A percentile compares a stretch with the other conserved stretches of the same genome.
Evolutionary conservation across 2,113 vertebrate species (phyloP).

Genomic region (Ochotona princeps): DNA sequence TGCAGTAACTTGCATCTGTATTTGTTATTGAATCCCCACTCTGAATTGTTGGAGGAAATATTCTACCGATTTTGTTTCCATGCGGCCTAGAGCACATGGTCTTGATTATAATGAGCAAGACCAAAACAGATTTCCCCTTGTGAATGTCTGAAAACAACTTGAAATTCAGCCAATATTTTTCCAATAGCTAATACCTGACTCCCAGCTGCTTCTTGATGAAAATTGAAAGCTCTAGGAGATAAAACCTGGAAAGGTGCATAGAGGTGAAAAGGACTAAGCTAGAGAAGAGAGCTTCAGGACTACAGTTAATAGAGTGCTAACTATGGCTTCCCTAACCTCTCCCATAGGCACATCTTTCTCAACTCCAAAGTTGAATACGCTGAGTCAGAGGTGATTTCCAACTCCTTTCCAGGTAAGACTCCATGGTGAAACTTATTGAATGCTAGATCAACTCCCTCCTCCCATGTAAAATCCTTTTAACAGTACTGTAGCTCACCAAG

Average conservation of each 20-base stretch:
- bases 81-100: conserved; percentile 78
- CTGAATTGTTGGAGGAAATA: conserved; percentile 85
- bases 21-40: conserved; percentile 82
- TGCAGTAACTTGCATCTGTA: conserved; percentile 80
- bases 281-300: conserved; percentile 28
- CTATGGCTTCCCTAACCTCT: not conserved
- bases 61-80: conserved; percentile 83
- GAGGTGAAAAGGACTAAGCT: conserved; percentile 40
- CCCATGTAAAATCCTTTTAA: conserved; percentile 8
- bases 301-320: conserved; percentile 32
- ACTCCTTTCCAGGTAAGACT: not conserved
- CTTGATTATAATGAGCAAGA: conserved; percentile 83
- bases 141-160: conserved; percentile 45
- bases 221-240: conserved; percentile 48
- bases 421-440: not conserved
- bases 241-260: conserved; percentile 16
- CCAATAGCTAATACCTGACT: conserved; percentile 61
- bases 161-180: conserved; percentile 62
- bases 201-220: conserved; percentile 50
- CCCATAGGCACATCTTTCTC: not conserved
- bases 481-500: not conserved
- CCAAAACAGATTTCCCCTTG: conserved; percentile 79
- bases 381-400: not conserved
- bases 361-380: conserved; percentile 20
- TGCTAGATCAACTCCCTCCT: not conserved